These are phyloP conservation scores for Rhagoletis zephyria DNA, from an alignment of 1,140 invertebrate genomes.

Conservation along the genomic window DNA sequence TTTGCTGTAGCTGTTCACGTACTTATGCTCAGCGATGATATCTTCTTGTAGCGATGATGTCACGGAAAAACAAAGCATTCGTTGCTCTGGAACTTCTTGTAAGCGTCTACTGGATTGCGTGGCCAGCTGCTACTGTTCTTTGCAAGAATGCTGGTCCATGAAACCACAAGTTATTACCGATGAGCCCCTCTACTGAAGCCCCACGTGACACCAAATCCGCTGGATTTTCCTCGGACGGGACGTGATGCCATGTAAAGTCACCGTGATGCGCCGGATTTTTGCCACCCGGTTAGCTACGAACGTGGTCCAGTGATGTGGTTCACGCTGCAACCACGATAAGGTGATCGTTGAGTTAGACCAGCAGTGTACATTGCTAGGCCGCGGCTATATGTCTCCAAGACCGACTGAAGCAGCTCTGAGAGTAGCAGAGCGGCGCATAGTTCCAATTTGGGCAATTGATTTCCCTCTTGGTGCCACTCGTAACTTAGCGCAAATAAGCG, in stretches of 20 bases:
- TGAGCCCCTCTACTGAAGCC: slow-evolving; percentile 58
- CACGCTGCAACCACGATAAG: slow-evolving; percentile 68
- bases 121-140: neutral
- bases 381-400: slow-evolving; percentile 60
- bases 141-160: slow-evolving; percentile 61
- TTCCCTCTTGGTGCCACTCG: slow-evolving; percentile 63
- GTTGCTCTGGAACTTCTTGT: neutral
- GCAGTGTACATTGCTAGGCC: slow-evolving; percentile 63
- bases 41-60: neutral
- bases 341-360: slow-evolving; percentile 73
- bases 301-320: slow-evolving; percentile 64
- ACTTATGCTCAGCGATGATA: neutral
- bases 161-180: slow-evolving; percentile 66
- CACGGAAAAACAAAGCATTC: neutral
- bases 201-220: slow-evolving; percentile 63
- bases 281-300: slow-evolving; percentile 66
- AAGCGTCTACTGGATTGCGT: too few relatives aligned
- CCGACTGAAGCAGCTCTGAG: slow-evolving; percentile 57
- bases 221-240: slow-evolving; percentile 61
- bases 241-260: slow-evolving; percentile 60
- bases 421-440: slow-evolving; percentile 64
- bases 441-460: slow-evolving; percentile 63
- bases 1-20: neutral
- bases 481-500: slow-evolving; percentile 61
- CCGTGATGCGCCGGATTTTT: slow-evolving; percentile 64